These are phyloP conservation scores for Tribolium castaneum DNA, from an alignment of 1,140 invertebrate genomes.

Conservation along the genomic window DNA sequence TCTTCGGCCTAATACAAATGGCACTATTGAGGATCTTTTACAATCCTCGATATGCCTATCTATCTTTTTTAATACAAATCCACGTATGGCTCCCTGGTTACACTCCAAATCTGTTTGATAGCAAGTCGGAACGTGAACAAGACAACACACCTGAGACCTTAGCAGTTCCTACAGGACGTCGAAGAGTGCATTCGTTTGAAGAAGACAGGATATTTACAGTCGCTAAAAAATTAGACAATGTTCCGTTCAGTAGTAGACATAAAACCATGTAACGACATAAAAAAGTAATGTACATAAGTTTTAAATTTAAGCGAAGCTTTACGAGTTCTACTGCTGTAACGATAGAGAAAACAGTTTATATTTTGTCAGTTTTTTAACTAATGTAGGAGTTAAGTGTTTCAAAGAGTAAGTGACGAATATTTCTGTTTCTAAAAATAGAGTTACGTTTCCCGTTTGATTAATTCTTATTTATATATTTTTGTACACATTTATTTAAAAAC, in stretches of 20 bases:
- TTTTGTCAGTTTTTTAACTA: background rate
- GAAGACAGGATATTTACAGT: conserved; percentile 43
- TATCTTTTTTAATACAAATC: conserved; percentile 1
- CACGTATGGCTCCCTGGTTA: conserved; percentile 11
- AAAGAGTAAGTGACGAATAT: background rate
- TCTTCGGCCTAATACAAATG: conserved; percentile 2
- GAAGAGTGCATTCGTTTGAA: conserved; percentile 58
- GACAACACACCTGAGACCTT: conserved; percentile 53
- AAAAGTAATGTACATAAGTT: background rate
- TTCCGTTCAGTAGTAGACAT: conserved; percentile 48
- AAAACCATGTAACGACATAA: conserved; percentile 53
- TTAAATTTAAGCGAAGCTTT: background rate
- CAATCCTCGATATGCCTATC: background rate
- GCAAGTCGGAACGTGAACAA: conserved; percentile 19
- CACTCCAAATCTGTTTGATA: conserved; percentile 23
- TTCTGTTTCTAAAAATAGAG: background rate
- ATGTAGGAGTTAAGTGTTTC: background rate
- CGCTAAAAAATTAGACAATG: conserved; percentile 19
- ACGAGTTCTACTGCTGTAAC: background rate
- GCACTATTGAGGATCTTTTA: conserved; percentile 2
- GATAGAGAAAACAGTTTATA: background rate
- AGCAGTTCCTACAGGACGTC: conserved; percentile 51
- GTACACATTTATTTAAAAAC: no score
- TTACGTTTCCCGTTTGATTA: background rate
- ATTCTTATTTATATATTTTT: no score